Base-by-base conservation (phyloP, 2,113 vertebrate species). In the Nannobrachium achirus region DNA sequence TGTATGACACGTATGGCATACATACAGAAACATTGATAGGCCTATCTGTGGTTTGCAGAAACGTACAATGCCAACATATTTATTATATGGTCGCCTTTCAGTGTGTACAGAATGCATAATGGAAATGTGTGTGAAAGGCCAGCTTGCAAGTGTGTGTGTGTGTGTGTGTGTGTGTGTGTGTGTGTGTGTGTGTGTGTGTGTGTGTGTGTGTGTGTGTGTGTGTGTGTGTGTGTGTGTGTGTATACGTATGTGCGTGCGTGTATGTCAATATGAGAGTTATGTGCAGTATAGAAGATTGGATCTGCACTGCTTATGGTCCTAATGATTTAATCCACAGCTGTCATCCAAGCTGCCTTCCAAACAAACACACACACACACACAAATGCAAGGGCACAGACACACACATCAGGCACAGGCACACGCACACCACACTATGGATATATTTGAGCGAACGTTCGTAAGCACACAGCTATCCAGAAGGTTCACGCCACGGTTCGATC, bases 251-350 rank as follows among this genome's bases (percentile, higher is more conserved):
- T n/a, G n/a, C n/a, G 33, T 56, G 4, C 16, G 8, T 40, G 58
- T 50, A 15, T 50, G 45, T 55, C 46, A 69, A 18, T 51, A 52
- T 10, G 10, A 44, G 10, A 2, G 41, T 49, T 60, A 48, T 18
- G 33, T 51, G 11, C 62, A n/a, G 52, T 55, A 55, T 50, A 63
- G 16, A 52, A 40, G 66, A 69, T 57, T 41, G 42, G 42, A 68
- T 59, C 20, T 67, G 53, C 41, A 15, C 67, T 50, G 66, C 40
- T 75, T 71, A 66, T 74, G 50, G 58, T 46, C 50, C 64, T 70
- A 70, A 76, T 63, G 73, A 76, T 72, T 79, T 69, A 66, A 73
- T 76, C 51, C 73, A 76, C 57, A 63, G 64, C 57, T 60, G 66
- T 65, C 66, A 66, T 18, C 16, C 15, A 51, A 15, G 45, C 56